Percentiles rank a stretch among this genome's conserved stretches.
phyloP scores from a whole-genome alignment of 1,140 invertebrate genomes.

The Conus ventricosus region DNA sequence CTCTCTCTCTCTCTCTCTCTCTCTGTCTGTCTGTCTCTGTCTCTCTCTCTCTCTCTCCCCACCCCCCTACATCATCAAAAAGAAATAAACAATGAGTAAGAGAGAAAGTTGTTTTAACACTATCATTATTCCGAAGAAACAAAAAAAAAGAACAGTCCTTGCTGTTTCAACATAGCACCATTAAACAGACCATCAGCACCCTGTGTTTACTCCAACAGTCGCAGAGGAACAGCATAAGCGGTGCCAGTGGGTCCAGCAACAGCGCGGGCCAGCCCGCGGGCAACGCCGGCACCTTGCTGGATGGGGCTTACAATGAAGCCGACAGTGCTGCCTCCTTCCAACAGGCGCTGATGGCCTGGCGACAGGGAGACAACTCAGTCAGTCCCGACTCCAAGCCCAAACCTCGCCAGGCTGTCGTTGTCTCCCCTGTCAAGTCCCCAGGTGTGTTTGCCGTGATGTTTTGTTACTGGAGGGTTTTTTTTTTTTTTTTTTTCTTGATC shows the following conservation, averaged over 20 bases:
- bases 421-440: conserved; percentile 37
- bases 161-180: not conserved
- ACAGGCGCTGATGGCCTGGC: conserved; percentile 71
- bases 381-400: not conserved
- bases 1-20: too few species aligned
- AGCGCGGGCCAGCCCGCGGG: conserved; percentile 50
- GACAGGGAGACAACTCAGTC: conserved; percentile 47
- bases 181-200: not conserved
- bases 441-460: not conserved
- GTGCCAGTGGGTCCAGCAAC: not conserved
- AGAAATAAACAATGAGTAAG: too few species aligned
- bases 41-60: too few species aligned
- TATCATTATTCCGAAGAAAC: too few species aligned
- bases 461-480: too few species aligned
- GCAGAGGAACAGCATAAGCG: conserved; percentile 49
- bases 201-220: not conserved
- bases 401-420: not conserved
- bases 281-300: conserved; percentile 52
- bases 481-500: too few species aligned
- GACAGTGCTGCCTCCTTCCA: conserved; percentile 73
- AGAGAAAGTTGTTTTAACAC: too few species aligned
- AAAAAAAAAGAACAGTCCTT: too few species aligned
- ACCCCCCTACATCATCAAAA: too few species aligned
- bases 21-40: too few species aligned
- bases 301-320: conserved; percentile 70